Conservation (phyloP, 2,888 invertebrate species). For the Tenthredo scrophulariae region DNA sequence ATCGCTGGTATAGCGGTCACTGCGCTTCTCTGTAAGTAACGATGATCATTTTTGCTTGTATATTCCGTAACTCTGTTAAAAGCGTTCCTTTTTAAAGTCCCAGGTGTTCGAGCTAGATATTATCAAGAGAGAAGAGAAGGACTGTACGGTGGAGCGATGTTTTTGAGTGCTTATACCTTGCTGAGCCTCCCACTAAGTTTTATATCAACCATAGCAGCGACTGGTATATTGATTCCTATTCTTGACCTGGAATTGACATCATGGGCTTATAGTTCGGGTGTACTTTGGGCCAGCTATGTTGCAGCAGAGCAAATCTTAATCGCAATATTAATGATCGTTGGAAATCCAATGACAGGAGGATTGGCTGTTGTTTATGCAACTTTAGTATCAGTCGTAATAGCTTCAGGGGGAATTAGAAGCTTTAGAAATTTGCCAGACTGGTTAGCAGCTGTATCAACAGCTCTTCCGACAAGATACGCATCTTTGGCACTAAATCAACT, state of each 20-base stretch:
- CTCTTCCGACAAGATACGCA: slow-evolving; percentile 73
- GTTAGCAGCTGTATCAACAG: slow-evolving; percentile 72
- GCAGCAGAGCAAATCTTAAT: slow-evolving; percentile 93
- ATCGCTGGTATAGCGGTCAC: slow-evolving; percentile 77
- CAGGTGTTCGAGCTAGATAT: slow-evolving; percentile 92
- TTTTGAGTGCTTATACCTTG: slow-evolving; percentile 90
- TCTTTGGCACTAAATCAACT: slow-evolving; percentile 74
- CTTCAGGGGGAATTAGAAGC: slow-evolving; percentile 71
- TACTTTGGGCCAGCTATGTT: slow-evolving; percentile 92
- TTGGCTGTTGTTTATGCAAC: slow-evolving; percentile 89
- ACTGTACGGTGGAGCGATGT: slow-evolving; percentile 91
- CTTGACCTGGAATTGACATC: slow-evolving; percentile 70
- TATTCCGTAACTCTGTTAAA: not conserved
- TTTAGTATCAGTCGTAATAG: slow-evolving; percentile 81
- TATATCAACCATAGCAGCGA: slow-evolving; percentile 85
- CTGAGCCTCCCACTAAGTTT: slow-evolving; percentile 91
- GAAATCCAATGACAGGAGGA: slow-evolving; percentile 88
- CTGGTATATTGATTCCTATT: slow-evolving; percentile 85
- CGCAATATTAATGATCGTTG: slow-evolving; percentile 89
- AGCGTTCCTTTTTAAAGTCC: slow-evolving; percentile 80
- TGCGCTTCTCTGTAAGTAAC: slow-evolving; percentile 72
- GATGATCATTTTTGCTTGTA: not conserved
- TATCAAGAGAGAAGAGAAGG: slow-evolving; percentile 95
- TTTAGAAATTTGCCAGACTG: slow-evolving; percentile 72
- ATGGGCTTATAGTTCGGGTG: slow-evolving; percentile 72